phyloP scores from a whole-genome alignment of 1,140 invertebrate species.

The Apis dorsata region DNA sequence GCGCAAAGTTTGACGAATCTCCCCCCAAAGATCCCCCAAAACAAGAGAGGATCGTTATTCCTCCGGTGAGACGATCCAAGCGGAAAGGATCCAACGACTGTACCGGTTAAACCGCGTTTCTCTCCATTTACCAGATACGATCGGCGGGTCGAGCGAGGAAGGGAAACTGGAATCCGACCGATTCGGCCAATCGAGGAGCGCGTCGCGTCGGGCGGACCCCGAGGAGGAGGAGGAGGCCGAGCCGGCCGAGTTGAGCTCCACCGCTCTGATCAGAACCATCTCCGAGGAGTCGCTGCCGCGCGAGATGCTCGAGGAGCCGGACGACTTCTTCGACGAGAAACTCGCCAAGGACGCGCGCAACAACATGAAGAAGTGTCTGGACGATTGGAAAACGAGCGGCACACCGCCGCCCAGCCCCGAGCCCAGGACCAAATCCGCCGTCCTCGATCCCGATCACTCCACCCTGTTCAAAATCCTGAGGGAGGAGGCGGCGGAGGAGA shows the following conservation, averaged over 20 bases:
- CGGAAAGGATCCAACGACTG: constrained; percentile 36
- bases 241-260: constrained; percentile 59
- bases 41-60: no score
- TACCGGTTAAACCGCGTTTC: constrained; percentile 50
- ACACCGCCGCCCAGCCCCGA: constrained; percentile 74
- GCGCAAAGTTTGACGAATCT: background rate
- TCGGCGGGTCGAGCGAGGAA: constrained; percentile 19
- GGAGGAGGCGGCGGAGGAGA: constrained; percentile 66
- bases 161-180: constrained; percentile 30
- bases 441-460: constrained; percentile 66
- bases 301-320: constrained; percentile 73
- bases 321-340: constrained; percentile 65
- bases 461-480: constrained; percentile 68
- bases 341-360: constrained; percentile 57
- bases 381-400: constrained; percentile 40
- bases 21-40: no score
- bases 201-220: constrained; percentile 43
- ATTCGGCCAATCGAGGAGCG: constrained; percentile 50
- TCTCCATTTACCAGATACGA: constrained; percentile 62
- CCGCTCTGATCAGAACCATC: constrained; percentile 69
- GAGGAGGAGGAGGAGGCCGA: constrained; percentile 73
- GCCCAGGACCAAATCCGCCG: constrained; percentile 65
- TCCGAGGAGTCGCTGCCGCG: constrained; percentile 77
- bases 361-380: constrained; percentile 47
- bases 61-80: background rate